Evolutionary conservation across 1,140 invertebrate genomes (phyloP).

Genomic region (Nymphalis io): DNA sequence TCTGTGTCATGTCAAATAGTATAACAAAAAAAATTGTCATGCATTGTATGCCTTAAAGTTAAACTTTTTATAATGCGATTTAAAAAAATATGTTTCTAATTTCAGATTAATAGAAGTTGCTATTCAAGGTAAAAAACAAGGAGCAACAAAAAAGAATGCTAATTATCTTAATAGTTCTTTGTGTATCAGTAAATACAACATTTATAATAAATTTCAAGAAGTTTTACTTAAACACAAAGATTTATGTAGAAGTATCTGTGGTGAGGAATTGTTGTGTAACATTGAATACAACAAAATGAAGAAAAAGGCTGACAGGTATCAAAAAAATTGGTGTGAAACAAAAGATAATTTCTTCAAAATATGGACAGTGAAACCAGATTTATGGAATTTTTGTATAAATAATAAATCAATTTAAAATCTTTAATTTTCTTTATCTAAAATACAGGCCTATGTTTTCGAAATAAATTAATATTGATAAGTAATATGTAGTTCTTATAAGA

Average conservation of each 20-base stretch:
- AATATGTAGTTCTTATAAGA: too few species aligned
- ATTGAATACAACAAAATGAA: conserved; percentile 80
- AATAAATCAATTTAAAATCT: conserved; percentile 7
- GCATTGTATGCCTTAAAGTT: too few species aligned
- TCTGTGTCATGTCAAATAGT: too few species aligned
- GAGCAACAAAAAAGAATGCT: conserved; percentile 87
- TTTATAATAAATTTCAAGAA: conserved; percentile 82
- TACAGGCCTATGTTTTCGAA: too few species aligned
- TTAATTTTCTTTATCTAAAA: not conserved
- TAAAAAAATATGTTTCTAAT: conserved; percentile 44
- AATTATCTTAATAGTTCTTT: conserved; percentile 80
- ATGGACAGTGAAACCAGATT: conserved; percentile 82
- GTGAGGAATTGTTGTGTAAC: conserved; percentile 44
- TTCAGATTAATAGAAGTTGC: conserved; percentile 86
- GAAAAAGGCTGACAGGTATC: conserved; percentile 68
- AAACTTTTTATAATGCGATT: too few species aligned
- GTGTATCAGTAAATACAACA: conserved; percentile 83
- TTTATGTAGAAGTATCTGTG: conserved; percentile 53
- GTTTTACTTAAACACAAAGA: conserved; percentile 63
- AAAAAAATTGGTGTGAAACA: conserved; percentile 73
- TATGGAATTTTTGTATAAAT: conserved; percentile 71
- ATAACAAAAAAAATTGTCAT: conserved; percentile 3
- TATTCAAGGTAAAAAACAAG: conserved; percentile 90
- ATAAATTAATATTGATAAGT: too few species aligned
- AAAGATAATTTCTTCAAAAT: conserved; percentile 79